Conservation (phyloP, 2,113 vertebrate genomes). For the Corythoichthys haematopterus region DNA sequence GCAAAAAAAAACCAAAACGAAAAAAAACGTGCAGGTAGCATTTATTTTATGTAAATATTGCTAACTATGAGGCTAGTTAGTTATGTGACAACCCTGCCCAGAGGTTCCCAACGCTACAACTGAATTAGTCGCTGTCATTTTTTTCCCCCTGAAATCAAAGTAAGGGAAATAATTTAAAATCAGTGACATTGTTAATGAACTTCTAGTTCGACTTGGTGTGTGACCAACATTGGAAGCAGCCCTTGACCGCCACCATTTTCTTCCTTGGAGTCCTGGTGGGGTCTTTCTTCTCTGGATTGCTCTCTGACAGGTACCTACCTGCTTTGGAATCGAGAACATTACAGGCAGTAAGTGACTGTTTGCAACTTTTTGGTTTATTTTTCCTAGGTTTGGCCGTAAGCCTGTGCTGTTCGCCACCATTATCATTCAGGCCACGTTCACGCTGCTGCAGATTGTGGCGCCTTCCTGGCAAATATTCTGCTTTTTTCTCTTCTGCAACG, state of each 20-base stretch:
- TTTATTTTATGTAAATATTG: no score
- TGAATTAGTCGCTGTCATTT: no score
- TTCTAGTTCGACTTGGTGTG: constrained; percentile 87
- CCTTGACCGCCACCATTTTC: constrained; percentile 77
- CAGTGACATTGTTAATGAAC: not conserved
- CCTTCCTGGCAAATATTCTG: not conserved
- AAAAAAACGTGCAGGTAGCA: no score
- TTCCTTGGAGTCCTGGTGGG: constrained; percentile 81
- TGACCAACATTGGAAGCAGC: constrained; percentile 81
- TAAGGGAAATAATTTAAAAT: no score
- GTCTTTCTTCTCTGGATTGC: constrained; percentile 81
- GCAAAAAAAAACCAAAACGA: no score
- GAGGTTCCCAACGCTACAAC: no score
- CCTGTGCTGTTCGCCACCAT: not conserved
- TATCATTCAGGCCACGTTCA: not conserved
- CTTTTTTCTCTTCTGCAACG: not conserved
- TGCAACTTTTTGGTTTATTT: not conserved
- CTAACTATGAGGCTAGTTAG: no score
- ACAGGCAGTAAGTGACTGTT: not conserved
- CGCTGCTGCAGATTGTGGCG: not conserved
- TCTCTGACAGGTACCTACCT: constrained; percentile 86
- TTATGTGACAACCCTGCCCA: no score
- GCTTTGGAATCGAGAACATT: not conserved
- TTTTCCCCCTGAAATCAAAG: no score
- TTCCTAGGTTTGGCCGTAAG: not conserved